These are phyloP conservation scores for Pecten maximus DNA, from an alignment of 2,888 invertebrate genomes.

Conservation along the genomic window DNA sequence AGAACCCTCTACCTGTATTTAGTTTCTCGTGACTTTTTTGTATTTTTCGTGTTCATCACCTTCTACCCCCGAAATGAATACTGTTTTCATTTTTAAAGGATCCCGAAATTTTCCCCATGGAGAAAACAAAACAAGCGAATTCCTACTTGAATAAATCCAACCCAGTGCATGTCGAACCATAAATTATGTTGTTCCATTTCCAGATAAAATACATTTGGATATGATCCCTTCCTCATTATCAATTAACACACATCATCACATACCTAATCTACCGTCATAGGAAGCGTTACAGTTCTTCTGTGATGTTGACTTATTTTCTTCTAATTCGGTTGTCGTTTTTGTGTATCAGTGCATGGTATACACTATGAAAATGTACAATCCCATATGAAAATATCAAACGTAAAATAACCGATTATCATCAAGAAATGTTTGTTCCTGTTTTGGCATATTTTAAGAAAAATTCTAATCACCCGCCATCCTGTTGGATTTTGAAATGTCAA, in stretches of 20 bases:
- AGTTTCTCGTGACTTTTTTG: not conserved
- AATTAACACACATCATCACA: slow-evolving; percentile 11
- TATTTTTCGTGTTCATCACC: slow-evolving; percentile 5
- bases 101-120: not conserved
- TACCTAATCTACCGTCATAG: not conserved
- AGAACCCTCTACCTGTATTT: not conserved
- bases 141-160: not conserved
- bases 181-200: not conserved
- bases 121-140: not conserved
- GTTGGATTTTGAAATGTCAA: not conserved
- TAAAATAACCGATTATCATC: not conserved
- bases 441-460: not conserved
- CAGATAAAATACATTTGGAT: not conserved
- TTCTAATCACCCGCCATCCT: not conserved
- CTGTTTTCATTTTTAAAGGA: not conserved
- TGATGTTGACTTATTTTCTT: not conserved
- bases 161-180: not conserved
- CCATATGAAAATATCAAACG: too few relatives aligned
- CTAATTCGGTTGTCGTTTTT: not conserved
- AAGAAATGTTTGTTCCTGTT: not conserved
- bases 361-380: not conserved
- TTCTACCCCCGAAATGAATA: not conserved
- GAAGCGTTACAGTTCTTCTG: not conserved
- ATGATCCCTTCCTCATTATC: not conserved
- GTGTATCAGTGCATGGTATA: not conserved